These are phyloP conservation scores for Coreoperca whiteheadi DNA, from an alignment of 2,113 vertebrate species.

Conservation along the genomic window DNA sequence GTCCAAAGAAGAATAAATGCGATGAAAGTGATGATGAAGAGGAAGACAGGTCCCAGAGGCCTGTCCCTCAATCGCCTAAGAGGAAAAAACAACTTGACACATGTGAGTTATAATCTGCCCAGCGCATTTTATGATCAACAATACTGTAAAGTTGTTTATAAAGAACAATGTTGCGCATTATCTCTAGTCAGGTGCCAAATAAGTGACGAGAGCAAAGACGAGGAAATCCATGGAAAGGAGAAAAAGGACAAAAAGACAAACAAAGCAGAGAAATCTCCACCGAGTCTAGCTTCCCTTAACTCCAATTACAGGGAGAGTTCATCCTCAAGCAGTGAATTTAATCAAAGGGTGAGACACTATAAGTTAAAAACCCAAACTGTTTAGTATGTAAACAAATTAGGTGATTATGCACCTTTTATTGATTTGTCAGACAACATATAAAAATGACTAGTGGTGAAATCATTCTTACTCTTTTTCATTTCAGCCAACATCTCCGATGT, in stretches of 20 bases:
- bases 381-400: background rate
- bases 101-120: slow-evolving; percentile 57
- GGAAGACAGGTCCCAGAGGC: slow-evolving; percentile 41
- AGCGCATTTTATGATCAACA: background rate
- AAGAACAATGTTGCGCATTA: background rate
- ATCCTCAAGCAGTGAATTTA: slow-evolving; percentile 72
- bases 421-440: background rate
- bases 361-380: background rate
- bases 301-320: slow-evolving; percentile 80
- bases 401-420: too few relatives aligned
- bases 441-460: background rate
- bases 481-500: slow-evolving; percentile 77
- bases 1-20: slow-evolving; percentile 48
- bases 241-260: slow-evolving; percentile 65
- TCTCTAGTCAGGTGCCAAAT: slow-evolving; percentile 78
- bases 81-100: slow-evolving; percentile 75
- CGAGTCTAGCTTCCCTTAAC: slow-evolving; percentile 79
- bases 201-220: slow-evolving; percentile 80
- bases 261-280: slow-evolving; percentile 65
- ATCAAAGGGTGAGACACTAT: slow-evolving; percentile 73
- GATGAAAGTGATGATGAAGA: slow-evolving; percentile 66
- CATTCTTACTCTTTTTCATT: background rate
- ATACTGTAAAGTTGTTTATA: accelerated
- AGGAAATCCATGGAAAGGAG: slow-evolving; percentile 58
- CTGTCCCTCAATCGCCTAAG: slow-evolving; percentile 53